These are phyloP conservation scores for Tolmerus cingulatus DNA, from an alignment of 2,888 invertebrate species.

Conservation along the genomic window DNA sequence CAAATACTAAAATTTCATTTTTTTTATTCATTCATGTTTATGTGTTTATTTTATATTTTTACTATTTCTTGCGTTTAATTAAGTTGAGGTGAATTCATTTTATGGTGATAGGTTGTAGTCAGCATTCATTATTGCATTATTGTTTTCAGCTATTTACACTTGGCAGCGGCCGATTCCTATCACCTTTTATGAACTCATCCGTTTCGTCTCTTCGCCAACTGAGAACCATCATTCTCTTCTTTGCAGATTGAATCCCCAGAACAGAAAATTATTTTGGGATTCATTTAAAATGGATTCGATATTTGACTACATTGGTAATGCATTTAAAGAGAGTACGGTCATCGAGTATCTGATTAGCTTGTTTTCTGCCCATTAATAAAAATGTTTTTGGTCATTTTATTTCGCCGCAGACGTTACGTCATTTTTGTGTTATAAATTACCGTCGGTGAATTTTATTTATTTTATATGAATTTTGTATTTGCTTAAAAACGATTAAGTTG, in stretches of 20 bases:
- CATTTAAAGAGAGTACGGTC: neutral
- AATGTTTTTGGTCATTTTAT: neutral
- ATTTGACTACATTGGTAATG: slow-evolving; percentile 24
- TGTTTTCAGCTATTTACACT: neutral
- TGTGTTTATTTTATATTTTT: neutral
- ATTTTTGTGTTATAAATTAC: slow-evolving; percentile 16
- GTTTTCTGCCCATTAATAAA: neutral
- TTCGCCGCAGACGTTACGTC: neutral
- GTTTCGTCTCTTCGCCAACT: neutral
- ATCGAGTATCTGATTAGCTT: neutral
- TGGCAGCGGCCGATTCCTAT: neutral
- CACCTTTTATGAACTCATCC: neutral
- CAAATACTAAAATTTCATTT: slow-evolving; percentile 63
- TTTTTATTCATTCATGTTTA: slow-evolving; percentile 11
- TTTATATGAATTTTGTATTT: neutral
- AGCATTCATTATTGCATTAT: neutral
- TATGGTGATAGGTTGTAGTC: neutral
- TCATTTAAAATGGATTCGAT: slow-evolving; percentile 39
- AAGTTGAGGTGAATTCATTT: neutral
- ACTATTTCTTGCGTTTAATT: neutral
- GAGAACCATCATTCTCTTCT: slow-evolving; percentile 19
- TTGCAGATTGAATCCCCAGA: slow-evolving; percentile 45
- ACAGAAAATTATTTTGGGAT: slow-evolving; percentile 43
- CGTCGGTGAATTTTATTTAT: neutral
- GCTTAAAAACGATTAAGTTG: neutral